Percentiles rank a stretch among this genome's conserved stretches.
These are phyloP conservation scores for Drosophila lacertosa DNA, from an alignment of 1,140 invertebrate species.

Conservation along the genomic window DNA sequence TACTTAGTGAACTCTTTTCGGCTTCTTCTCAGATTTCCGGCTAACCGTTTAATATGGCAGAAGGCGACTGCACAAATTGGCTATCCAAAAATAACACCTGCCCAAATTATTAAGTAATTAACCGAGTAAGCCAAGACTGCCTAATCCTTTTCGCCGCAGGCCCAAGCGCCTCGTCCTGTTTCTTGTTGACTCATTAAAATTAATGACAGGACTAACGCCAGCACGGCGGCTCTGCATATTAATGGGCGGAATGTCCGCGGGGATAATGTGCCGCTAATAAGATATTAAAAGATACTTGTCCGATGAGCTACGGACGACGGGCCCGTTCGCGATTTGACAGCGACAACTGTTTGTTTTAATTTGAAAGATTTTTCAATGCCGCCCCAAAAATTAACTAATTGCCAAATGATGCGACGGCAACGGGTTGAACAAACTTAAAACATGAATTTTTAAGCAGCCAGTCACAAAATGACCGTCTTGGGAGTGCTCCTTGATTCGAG, in stretches of 20 bases:
- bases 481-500: slow-evolving; percentile 41
- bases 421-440: slow-evolving; percentile 8
- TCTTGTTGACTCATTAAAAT: slow-evolving; percentile 73
- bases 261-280: slow-evolving; percentile 82
- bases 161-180: neutral
- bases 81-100: slow-evolving; percentile 73
- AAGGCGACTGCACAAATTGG: slow-evolving; percentile 47
- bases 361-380: slow-evolving; percentile 65
- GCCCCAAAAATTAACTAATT: slow-evolving; percentile 77
- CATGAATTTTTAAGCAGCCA: slow-evolving; percentile 63
- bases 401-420: slow-evolving; percentile 65
- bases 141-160: slow-evolving; percentile 64
- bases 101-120: slow-evolving; percentile 81
- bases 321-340: slow-evolving; percentile 31
- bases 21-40: neutral
- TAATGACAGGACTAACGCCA: slow-evolving; percentile 56
- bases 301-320: slow-evolving; percentile 5
- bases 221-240: slow-evolving; percentile 61
- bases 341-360: slow-evolving; percentile 61
- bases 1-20: slow-evolving; percentile 20
- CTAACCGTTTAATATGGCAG: slow-evolving; percentile 31
- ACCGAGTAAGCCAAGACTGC: slow-evolving; percentile 47
- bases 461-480: slow-evolving; percentile 54
- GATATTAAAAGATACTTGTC: slow-evolving; percentile 81
- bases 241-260: slow-evolving; percentile 71